phyloP scores from a whole-genome alignment of 2,113 vertebrate genomes.

The Setophaga kirtlandii region DNA sequence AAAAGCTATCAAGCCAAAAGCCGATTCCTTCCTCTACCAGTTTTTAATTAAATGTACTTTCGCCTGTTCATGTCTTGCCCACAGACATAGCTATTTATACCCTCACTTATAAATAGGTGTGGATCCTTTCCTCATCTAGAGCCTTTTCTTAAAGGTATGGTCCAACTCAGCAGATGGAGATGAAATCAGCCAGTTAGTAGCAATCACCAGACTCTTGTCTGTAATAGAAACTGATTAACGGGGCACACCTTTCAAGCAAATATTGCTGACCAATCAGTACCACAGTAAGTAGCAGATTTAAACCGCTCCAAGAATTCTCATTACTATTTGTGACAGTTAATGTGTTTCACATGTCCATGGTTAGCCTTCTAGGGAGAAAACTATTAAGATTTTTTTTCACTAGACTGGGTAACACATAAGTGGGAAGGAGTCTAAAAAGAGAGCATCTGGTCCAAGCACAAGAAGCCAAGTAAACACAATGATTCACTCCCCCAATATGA shows the following conservation, averaged over 20 bases:
- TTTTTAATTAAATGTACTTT: background rate
- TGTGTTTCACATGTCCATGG: background rate
- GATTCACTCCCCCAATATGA: background rate
- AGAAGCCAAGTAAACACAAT: background rate
- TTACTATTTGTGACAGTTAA: background rate
- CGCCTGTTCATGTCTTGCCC: background rate
- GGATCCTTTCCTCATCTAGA: background rate
- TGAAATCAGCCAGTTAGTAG: background rate
- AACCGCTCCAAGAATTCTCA: background rate
- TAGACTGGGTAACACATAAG: background rate
- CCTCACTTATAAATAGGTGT: background rate
- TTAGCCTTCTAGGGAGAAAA: background rate
- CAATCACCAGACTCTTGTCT: background rate
- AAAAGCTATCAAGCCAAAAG: background rate
- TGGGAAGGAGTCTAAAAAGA: background rate
- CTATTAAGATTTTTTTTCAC: background rate
- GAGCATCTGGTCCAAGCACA: background rate
- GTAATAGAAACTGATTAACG: background rate
- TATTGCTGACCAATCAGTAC: background rate
- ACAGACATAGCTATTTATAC: constrained; percentile 14
- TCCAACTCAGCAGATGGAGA: background rate
- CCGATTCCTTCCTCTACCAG: background rate
- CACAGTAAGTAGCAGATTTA: background rate
- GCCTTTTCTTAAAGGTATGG: background rate
- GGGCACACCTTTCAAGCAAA: background rate